Percentiles rank a stretch among this genome's conserved stretches.
Conservation (phyloP, 2,113 vertebrate genomes). For the Trochalopteron elliotii region DNA sequence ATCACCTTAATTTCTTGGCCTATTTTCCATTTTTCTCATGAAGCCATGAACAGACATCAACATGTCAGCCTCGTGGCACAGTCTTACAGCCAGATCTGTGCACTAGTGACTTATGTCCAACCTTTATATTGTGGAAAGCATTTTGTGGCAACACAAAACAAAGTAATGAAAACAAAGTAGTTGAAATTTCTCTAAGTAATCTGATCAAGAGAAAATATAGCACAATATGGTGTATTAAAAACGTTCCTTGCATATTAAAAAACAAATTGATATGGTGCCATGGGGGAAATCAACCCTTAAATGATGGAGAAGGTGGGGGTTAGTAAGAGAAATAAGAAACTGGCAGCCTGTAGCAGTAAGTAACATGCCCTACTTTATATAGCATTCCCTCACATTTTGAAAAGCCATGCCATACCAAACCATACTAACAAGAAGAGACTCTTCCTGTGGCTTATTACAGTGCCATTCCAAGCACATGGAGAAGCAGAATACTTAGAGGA, state of each 20-base stretch:
- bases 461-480: background rate
- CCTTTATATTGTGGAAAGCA: background rate
- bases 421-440: background rate
- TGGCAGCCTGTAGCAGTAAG: background rate
- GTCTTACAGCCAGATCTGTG: background rate
- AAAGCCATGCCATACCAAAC: background rate
- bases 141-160: background rate
- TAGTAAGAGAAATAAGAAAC: background rate
- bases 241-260: background rate
- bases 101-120: background rate
- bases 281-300: background rate
- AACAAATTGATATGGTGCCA: fast-evolving
- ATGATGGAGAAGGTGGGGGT: background rate
- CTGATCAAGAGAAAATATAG: background rate
- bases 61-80: fast-evolving
- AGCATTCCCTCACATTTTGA: background rate
- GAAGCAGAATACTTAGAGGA: background rate
- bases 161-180: background rate
- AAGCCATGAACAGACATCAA: background rate
- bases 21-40: background rate
- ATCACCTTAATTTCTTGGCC: background rate
- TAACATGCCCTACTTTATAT: background rate
- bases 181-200: background rate
- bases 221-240: background rate
- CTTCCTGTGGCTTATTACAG: background rate